A percentile compares a stretch with the other conserved stretches of the same genome.
phyloP scores from a whole-genome alignment of 2,113 vertebrate species.

The Cynoglossus semilaevis region DNA sequence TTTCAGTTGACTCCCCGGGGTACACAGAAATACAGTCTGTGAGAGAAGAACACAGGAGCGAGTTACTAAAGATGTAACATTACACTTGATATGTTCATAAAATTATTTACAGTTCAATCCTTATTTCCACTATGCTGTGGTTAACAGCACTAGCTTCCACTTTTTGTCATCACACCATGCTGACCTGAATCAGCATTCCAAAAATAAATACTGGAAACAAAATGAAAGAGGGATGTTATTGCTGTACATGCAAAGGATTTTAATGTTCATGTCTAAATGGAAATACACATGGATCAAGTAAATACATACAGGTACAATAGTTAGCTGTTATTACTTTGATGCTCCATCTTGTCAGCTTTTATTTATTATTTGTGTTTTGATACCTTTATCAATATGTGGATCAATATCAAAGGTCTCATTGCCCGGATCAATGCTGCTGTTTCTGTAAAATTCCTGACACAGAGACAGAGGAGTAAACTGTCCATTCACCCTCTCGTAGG shows the following conservation, averaged over 20 bases:
- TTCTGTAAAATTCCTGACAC: constrained; percentile 87
- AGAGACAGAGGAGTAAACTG: constrained; percentile 78
- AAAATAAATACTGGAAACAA: no score
- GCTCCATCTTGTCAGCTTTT: no score
- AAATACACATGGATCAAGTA: no score
- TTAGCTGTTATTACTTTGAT: no score
- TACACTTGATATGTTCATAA: background rate
- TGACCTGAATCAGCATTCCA: constrained; percentile 41
- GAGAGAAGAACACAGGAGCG: constrained; percentile 8
- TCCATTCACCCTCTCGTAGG: constrained; percentile 76
- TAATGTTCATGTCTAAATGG: no score
- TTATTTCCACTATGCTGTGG: background rate
- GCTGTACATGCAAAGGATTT: no score
- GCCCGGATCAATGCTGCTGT: constrained; percentile 80
- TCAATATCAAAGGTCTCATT: constrained; percentile 90
- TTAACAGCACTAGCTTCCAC: constrained; percentile 33
- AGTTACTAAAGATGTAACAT: background rate
- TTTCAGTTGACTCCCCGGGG: constrained; percentile 58
- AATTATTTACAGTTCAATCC: background rate
- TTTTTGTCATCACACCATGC: constrained; percentile 37
- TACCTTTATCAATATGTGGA: constrained; percentile 86
- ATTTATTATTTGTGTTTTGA: background rate
- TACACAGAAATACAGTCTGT: constrained; percentile 87
- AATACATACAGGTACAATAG: no score
- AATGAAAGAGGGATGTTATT: no score